phyloP scores from a whole-genome alignment of 2,888 invertebrate genomes.

The Seladonia tumulorum region DNA sequence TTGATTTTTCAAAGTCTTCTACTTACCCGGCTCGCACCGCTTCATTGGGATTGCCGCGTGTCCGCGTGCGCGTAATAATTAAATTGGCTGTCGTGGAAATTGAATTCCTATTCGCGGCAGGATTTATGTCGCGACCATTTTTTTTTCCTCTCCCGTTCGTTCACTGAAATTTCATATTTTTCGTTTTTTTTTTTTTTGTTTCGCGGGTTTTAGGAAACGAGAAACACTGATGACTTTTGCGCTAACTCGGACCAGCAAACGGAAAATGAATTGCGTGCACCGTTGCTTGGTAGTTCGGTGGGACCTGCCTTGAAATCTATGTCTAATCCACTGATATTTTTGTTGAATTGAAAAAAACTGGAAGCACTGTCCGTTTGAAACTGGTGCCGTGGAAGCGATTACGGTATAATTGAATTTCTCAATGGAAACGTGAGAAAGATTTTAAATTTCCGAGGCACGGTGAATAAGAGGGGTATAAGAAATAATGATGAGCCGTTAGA shows the following conservation, averaged over 20 bases:
- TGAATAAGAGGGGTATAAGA: not conserved
- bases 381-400: not conserved
- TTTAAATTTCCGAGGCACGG: not conserved
- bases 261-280: not conserved
- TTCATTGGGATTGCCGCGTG: conserved; percentile 13
- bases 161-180: conserved; percentile 8
- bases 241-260: not conserved
- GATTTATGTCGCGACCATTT: conserved; percentile 3
- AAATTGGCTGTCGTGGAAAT: conserved; percentile 31
- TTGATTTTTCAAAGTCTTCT: conserved; percentile 5
- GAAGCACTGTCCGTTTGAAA: not conserved
- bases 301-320: not conserved
- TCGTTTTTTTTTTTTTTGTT: too few relatives aligned
- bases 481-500: not conserved
- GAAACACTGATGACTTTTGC: not conserved
- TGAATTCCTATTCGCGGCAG: conserved; percentile 25
- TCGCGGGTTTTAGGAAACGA: not conserved
- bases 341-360: not conserved
- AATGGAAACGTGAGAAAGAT: not conserved
- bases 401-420: not conserved
- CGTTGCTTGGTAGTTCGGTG: not conserved
- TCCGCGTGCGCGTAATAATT: conserved; percentile 13
- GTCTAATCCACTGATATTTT: not conserved
- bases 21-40: not conserved
- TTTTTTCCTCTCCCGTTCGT: conserved; percentile 6